Evolutionary conservation across 2,113 vertebrate species (phyloP).

Genomic region (Heterotis niloticus): DNA sequence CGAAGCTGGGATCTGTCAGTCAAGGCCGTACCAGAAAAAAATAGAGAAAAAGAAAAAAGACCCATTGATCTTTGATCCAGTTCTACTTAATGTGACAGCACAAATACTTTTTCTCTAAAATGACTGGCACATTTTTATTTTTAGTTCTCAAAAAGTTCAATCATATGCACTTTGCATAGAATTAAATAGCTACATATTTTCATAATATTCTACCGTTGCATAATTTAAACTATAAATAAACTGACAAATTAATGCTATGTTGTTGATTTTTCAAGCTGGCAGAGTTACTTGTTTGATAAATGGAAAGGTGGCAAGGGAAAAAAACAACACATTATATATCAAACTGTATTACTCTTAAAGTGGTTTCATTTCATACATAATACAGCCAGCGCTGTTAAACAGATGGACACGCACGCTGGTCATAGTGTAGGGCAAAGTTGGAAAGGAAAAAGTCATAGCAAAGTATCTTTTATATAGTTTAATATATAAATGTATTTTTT

Average conservation of each 20-base stretch:
- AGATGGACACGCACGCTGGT: too few species aligned
- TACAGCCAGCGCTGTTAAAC: too few species aligned
- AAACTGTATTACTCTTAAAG: too few species aligned
- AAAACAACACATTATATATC: too few species aligned
- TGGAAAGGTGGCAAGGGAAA: too few species aligned
- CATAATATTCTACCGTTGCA: neutral
- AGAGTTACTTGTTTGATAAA: too few species aligned
- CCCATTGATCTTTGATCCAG: neutral
- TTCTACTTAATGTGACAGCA: neutral
- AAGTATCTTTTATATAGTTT: neutral
- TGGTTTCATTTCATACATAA: too few species aligned
- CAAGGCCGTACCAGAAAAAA: neutral
- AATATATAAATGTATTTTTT: neutral
- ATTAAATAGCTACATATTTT: neutral
- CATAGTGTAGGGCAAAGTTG: too few species aligned
- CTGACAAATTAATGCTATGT: neutral
- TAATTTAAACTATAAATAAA: neutral
- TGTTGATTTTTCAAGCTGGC: neutral
- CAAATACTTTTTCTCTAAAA: neutral
- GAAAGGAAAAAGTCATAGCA: too few species aligned
- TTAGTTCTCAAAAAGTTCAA: neutral
- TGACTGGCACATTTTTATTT: neutral
- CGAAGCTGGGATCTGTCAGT: slow-evolving; percentile 14
- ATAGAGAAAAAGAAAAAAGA: neutral
- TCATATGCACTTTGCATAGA: neutral